Evolutionary conservation across 37 sponge, comb jelly and placozoan genomes (phyloP).

Genomic region (Mnemiopsis leidyi): DNA sequence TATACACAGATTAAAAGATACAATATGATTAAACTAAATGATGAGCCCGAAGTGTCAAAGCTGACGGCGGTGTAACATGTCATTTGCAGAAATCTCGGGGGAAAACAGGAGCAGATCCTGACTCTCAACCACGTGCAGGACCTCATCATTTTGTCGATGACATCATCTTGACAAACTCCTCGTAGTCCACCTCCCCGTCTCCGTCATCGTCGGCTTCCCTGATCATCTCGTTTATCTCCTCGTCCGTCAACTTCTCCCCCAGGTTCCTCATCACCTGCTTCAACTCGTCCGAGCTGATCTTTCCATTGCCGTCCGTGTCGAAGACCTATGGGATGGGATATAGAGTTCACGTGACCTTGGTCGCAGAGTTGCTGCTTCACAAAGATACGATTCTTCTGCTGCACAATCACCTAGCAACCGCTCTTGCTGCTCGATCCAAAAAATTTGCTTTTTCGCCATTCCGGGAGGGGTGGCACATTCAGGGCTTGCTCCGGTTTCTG

Average conservation of each 20-base stretch:
- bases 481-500: no score
- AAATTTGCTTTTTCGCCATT: no score
- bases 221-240: slow-evolving; percentile 74
- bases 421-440: no score
- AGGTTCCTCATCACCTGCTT: slow-evolving; percentile 71
- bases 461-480: no score
- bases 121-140: not conserved
- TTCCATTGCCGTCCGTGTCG: slow-evolving; percentile 69
- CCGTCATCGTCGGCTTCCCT: slow-evolving; percentile 73
- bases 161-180: slow-evolving; percentile 75
- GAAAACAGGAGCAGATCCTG: not conserved
- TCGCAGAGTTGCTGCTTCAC: not conserved
- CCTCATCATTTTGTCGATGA: slow-evolving; percentile 64
- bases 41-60: not conserved
- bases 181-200: slow-evolving; percentile 72
- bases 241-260: slow-evolving; percentile 73
- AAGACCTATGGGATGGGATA: slow-evolving; percentile 56
- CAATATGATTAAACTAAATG: not conserved
- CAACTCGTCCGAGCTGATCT: slow-evolving; percentile 67
- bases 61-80: not conserved
- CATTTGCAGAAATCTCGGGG: not conserved
- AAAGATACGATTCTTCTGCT: no score
- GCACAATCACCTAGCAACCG: no score
- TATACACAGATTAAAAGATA: not conserved
- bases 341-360: not conserved